phyloP scores from a whole-genome alignment of 2,113 vertebrate genomes.

The Dunckerocampus dactyliophorus region DNA sequence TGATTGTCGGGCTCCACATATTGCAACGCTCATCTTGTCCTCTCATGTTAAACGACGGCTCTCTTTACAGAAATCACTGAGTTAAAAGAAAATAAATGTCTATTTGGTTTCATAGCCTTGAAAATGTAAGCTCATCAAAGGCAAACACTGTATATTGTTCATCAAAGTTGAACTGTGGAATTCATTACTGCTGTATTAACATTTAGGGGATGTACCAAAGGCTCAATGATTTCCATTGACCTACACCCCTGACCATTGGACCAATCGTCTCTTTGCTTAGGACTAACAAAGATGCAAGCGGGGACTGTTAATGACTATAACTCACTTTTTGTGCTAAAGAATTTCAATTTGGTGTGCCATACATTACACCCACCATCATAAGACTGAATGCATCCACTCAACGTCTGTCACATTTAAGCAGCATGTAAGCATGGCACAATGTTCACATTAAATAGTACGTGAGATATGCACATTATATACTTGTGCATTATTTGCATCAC shows the following conservation, averaged over 20 bases:
- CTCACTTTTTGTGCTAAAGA: constrained; percentile 2
- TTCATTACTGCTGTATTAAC: constrained; percentile 31
- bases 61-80: constrained; percentile 5
- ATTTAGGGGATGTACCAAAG: constrained; percentile 35
- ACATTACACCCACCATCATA: neutral
- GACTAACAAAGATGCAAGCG: constrained; percentile 13
- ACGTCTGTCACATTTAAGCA: neutral
- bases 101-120: constrained; percentile 46
- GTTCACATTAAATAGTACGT: constrained; percentile 1
- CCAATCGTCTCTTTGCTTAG: constrained; percentile 41
- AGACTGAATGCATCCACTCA: constrained; percentile 12
- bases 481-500: neutral
- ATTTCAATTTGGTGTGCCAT: neutral
- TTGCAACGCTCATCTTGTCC: constrained; percentile 17
- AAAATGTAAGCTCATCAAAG: constrained; percentile 30
- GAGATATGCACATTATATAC: constrained; percentile 20
- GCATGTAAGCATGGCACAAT: constrained; percentile 2
- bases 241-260: constrained; percentile 3
- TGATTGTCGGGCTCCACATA: neutral
- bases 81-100: constrained; percentile 21
- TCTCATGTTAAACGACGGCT: neutral
- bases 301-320: constrained; percentile 28
- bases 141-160: constrained; percentile 9
- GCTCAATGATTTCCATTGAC: constrained; percentile 46
- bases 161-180: constrained; percentile 24